These are phyloP conservation scores for Ernsta delagoae DNA, from an alignment of 2,888 invertebrate genomes.

Conservation along the genomic window DNA sequence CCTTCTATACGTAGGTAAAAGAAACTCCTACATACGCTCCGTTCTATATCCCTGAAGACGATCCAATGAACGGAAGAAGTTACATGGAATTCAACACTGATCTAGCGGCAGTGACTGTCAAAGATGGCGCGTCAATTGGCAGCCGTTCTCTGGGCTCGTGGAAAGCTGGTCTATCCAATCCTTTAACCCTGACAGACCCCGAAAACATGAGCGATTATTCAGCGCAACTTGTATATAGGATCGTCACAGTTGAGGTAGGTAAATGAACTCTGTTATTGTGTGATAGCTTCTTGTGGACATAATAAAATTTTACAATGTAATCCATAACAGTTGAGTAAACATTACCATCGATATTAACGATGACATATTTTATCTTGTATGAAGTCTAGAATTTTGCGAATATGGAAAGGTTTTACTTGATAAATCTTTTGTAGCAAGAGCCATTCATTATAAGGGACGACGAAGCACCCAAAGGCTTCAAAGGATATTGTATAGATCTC, in stretches of 20 bases:
- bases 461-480: constrained; percentile 86
- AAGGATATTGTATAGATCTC: constrained; percentile 97
- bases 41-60: constrained; percentile 85
- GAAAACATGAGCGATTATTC: constrained; percentile 89
- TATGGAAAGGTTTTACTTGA: constrained; percentile 40
- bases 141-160: constrained; percentile 90
- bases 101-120: constrained; percentile 88
- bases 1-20: constrained; percentile 65
- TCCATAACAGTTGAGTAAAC: no score
- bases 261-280: constrained; percentile 66
- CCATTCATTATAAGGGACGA: constrained; percentile 92
- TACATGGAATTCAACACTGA: constrained; percentile 91
- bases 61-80: constrained; percentile 88
- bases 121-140: constrained; percentile 89
- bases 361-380: not conserved
- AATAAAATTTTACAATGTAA: no score
- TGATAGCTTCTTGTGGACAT: constrained; percentile 40
- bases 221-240: constrained; percentile 93
- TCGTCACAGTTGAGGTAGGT: constrained; percentile 93
- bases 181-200: constrained; percentile 87
- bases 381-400: constrained; percentile 1
- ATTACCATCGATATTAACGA: no score
- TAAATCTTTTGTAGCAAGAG: constrained; percentile 86
- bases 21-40: constrained; percentile 90
- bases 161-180: constrained; percentile 90